Percentiles rank a stretch among this genome's conserved stretches.
phyloP scores from a whole-genome alignment of 2,113 vertebrate genomes.

The Entelurus aequoreus region DNA sequence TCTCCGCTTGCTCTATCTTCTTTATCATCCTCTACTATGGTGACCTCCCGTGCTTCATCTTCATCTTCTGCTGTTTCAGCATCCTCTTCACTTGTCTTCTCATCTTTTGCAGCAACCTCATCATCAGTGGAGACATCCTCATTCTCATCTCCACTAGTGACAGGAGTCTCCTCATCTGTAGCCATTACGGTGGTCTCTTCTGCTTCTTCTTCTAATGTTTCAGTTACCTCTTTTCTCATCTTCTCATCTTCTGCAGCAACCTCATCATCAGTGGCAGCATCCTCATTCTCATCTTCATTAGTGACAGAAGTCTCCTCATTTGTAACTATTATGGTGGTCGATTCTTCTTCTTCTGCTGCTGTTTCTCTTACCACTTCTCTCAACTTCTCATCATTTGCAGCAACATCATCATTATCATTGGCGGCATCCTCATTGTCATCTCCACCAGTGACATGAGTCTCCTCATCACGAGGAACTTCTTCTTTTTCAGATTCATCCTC shows the following conservation, averaged over 20 bases:
- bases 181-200: neutral
- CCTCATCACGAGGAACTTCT: slow-evolving; percentile 1
- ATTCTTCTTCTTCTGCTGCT: slow-evolving; percentile 6
- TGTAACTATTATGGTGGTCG: no score
- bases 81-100: neutral
- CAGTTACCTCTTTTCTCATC: slow-evolving; percentile 1
- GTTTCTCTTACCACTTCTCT: neutral
- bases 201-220: neutral
- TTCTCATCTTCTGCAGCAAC: neutral
- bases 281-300: neutral
- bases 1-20: slow-evolving; percentile 3
- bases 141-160: slow-evolving; percentile 4
- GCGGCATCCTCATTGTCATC: slow-evolving; percentile 3
- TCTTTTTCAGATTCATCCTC: slow-evolving; percentile 14
- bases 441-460: slow-evolving; percentile 1
- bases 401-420: slow-evolving; percentile 7
- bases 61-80: neutral
- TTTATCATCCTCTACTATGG: slow-evolving; percentile 5
- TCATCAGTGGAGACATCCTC: neutral
- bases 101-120: neutral
- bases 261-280: slow-evolving; percentile 7
- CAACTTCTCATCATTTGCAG: slow-evolving; percentile 1
- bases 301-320: neutral
- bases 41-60: neutral
- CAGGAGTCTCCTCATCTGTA: neutral